Percentiles rank a stretch among this genome's conserved stretches.
These are phyloP conservation scores for Setophaga petechia DNA, from an alignment of 2,113 vertebrate species.

Conservation along the genomic window DNA sequence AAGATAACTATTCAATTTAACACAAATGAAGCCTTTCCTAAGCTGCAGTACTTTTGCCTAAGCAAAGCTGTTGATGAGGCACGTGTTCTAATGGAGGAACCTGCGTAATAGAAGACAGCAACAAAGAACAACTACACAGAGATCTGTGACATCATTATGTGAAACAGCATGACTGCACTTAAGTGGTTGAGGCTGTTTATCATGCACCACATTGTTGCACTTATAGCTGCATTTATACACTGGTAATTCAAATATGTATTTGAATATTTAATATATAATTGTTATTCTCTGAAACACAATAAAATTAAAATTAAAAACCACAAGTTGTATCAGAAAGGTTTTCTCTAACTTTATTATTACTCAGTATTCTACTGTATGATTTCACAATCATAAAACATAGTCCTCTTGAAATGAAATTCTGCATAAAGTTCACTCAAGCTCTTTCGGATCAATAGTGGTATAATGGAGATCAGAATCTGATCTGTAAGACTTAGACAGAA, in stretches of 20 bases:
- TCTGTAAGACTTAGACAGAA: not conserved
- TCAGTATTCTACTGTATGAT: not conserved
- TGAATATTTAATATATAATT: not conserved
- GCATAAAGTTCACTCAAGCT: not conserved
- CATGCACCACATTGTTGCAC: not conserved
- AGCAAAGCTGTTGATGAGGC: not conserved
- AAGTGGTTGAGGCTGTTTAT: not conserved
- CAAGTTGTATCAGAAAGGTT: not conserved
- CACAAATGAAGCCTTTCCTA: not conserved
- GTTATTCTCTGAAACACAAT: not conserved
- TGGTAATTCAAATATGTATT: not conserved
- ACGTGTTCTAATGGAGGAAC: not conserved
- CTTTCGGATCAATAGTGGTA: not conserved
- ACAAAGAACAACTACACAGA: not conserved
- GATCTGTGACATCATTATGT: not conserved
- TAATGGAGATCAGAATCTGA: not conserved
- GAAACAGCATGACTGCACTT: not conserved
- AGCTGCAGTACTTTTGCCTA: not conserved
- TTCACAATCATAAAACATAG: not conserved
- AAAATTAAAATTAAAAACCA: not conserved
- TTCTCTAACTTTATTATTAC: not conserved
- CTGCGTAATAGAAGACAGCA: not conserved
- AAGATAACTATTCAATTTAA: not conserved
- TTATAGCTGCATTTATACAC: not conserved
- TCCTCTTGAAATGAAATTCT: not conserved